Conservation (phyloP, 2,113 vertebrate genomes). For the Balaenoptera acutorostrata region DNA sequence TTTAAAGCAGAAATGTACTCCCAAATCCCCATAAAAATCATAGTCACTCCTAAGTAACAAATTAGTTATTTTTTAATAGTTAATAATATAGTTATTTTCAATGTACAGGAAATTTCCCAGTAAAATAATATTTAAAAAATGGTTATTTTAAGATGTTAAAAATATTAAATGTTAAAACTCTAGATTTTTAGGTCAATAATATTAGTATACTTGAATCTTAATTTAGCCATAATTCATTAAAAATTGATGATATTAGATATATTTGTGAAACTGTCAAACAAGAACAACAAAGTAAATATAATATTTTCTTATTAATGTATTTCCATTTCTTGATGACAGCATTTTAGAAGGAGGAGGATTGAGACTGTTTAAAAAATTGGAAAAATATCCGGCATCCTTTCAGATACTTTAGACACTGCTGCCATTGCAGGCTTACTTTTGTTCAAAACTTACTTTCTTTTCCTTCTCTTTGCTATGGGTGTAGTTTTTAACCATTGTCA, state of each 20-base stretch:
- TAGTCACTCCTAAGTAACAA: background rate
- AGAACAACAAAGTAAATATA: background rate
- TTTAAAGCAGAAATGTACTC: background rate
- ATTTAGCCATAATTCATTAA: background rate
- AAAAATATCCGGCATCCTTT: background rate
- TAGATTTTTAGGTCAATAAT: too few species aligned
- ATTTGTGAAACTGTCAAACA: background rate
- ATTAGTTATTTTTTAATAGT: background rate
- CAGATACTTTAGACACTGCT: background rate
- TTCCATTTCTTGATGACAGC: background rate
- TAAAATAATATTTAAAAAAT: background rate
- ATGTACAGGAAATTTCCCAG: background rate
- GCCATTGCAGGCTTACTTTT: background rate
- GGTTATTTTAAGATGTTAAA: background rate
- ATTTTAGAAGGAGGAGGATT: background rate
- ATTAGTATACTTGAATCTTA: background rate
- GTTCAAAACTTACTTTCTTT: background rate
- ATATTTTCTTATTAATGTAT: background rate
- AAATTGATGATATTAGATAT: background rate
- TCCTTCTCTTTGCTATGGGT: background rate
- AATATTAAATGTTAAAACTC: background rate
- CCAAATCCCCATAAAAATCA: background rate
- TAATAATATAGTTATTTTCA: background rate
- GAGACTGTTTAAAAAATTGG: background rate
- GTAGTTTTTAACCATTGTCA: background rate